Evolutionary conservation across 2,888 invertebrate species (phyloP), one percentile per base, ranked within the genome.

Genomic region (Drosophila cracens): DNA sequence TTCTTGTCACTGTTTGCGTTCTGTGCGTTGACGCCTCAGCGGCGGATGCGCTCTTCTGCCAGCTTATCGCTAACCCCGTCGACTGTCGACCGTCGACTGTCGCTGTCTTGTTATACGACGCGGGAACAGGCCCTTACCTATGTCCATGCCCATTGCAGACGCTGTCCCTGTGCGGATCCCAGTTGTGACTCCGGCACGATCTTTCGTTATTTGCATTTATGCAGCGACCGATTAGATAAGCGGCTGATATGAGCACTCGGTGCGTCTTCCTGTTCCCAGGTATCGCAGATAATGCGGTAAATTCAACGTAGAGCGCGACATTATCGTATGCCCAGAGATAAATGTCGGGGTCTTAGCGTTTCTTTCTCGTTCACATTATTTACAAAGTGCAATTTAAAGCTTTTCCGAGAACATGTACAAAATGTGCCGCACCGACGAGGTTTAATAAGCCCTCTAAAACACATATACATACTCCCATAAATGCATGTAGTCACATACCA

Each of bases 171-270:
- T 36, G 27, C 62, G 61, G 59, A 77, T 73, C 81, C 58, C 58
- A 70, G 72, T 43, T 59, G 54, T 59, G 68, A 60, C 66, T 73
- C 57, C 59, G 74, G 54, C 67, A 69, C 82, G 83, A 90, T 90
- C 90, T 90, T 74, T 68, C 67, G 66, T 76, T 92, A 90, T 91
- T 91, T 91, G 90, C 91, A 91, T 91, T 89, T 87, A 85, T 84
- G 83, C 87, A 89, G 76, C 75, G 79, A 56, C 63, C 60, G 91
- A 91, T 91, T 89, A 91, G 91, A 92, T 91, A 91, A 90, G 86
- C 71, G 57, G 16, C 66, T 67, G 83, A 83, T 82, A 82, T 64
- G 74, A 51, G 40, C 54, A 64, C 73, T 67, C 58, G 61, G 71
- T 74, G 63, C 70, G 80, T 87, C 90, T 89, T 89, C 89, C 90